Conservation (phyloP, 2,113 vertebrate genomes). For the Electrona antarctica region DNA sequence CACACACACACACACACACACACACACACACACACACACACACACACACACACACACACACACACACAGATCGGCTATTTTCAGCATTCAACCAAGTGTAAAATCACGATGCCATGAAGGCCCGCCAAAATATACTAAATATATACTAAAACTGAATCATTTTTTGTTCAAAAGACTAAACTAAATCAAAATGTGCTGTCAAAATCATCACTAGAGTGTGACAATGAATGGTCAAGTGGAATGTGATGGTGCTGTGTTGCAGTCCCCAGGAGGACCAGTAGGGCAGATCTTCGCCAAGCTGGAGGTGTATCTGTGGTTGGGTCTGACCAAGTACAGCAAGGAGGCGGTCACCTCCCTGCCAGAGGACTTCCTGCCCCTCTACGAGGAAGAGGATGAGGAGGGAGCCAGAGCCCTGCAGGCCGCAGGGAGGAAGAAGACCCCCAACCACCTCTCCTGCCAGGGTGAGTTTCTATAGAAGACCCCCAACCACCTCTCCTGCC, state of each 20-base stretch:
- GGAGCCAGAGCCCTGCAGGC: background rate
- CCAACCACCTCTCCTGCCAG: conserved; percentile 81
- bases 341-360: conserved; percentile 83
- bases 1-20: background rate
- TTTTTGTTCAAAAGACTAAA: too few relatives aligned
- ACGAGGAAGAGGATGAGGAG: conserved; percentile 53
- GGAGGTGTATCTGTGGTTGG: conserved; percentile 93
- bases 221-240: background rate
- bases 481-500: too few relatives aligned
- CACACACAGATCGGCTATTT: background rate
- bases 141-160: too few relatives aligned
- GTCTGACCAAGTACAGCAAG: conserved; percentile 86
- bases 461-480: conserved; percentile 67
- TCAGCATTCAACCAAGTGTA: background rate
- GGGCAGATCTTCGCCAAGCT: conserved; percentile 90
- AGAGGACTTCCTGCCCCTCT: conserved; percentile 82
- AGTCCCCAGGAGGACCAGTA: conserved; percentile 81
- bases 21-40: background rate
- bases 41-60: background rate
- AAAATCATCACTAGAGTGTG: too few relatives aligned
- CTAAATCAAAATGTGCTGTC: too few relatives aligned
- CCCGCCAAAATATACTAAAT: too few relatives aligned
- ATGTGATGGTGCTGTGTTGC: background rate
- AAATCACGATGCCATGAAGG: background rate
- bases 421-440: conserved; percentile 56